Evolutionary conservation across 2,888 invertebrate species (phyloP), one percentile per base, ranked within the genome.

Genomic region (Villa cingulata): DNA sequence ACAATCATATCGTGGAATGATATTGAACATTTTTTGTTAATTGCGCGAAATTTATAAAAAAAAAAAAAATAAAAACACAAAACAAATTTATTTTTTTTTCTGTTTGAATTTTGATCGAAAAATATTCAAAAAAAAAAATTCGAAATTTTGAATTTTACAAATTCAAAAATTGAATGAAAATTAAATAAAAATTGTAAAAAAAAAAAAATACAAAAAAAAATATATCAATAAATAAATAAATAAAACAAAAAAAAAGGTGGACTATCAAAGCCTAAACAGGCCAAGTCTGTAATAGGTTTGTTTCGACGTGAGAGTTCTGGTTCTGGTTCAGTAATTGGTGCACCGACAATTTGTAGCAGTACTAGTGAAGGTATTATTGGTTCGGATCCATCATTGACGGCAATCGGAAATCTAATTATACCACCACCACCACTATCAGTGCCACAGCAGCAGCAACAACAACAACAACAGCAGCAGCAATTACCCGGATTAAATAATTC

Each of bases 241-340:
- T 42, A 52, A 48, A 49, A 45, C 39, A 50, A 43, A 52, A 53
- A 54, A 57, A 51, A 57, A 86, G 87, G 87, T 73, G 87, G 87
- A 62, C 81, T 88, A 70, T 86, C 86, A 71, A 85, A 86, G 74
- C 85, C 86, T 69, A 82, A 86, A 72, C 77, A 78, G 72, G 78
- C 82, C 58, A 84, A 84, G 71, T 87, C 88, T 70, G 87, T 89
- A 70, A 87, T 88, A 75, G 88, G 88, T 71, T 76, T 88, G 54
- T 89, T 89, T 72, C 78, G 87, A 62, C 78, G 86, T 62, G 88
- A 88, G 66, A 87, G 87, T 67, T 75, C 80, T 56, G 77, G 81
- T 59, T 86, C 86, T 0, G 78, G 79, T 46, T 79, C 79, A 57
- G 76, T 66, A 40, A 58, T 57, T 44, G 51, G 74, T 1, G 59